These are phyloP conservation scores for Danaus chrysippus DNA, from an alignment of 2,888 invertebrate genomes.

Conservation along the genomic window DNA sequence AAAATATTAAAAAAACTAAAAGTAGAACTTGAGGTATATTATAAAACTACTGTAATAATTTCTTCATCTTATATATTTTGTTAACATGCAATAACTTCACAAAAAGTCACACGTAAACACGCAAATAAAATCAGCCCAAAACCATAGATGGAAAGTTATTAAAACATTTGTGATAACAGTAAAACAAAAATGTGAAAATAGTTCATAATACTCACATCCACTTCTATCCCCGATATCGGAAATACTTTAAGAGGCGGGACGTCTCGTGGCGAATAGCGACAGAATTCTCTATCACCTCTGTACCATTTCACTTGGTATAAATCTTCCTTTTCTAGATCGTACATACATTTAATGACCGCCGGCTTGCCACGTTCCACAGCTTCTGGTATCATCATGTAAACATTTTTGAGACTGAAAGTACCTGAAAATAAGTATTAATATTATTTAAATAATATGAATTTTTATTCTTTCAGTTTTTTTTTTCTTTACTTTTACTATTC, in stretches of 20 bases:
- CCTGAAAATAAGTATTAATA: conserved; percentile 40
- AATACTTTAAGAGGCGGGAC: conserved; percentile 82
- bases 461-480: too few species aligned
- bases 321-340: conserved; percentile 82
- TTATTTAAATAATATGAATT: neutral
- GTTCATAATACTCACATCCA: conserved; percentile 71
- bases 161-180: conserved; percentile 1
- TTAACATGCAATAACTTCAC: too few species aligned
- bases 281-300: conserved; percentile 81
- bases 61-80: too few species aligned
- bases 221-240: conserved; percentile 79
- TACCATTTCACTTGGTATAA: conserved; percentile 86
- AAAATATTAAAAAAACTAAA: too few species aligned
- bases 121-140: too few species aligned
- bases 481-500: too few species aligned
- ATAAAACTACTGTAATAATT: too few species aligned
- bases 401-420: conserved; percentile 77
- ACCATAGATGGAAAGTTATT: too few species aligned
- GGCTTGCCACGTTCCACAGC: conserved; percentile 82
- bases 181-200: neutral
- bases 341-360: conserved; percentile 81
- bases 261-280: conserved; percentile 81
- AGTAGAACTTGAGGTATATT: too few species aligned
- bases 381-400: conserved; percentile 82
- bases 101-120: too few species aligned